Conservation (phyloP, 2,113 vertebrate genomes). For the Lagopus leucura region DNA sequence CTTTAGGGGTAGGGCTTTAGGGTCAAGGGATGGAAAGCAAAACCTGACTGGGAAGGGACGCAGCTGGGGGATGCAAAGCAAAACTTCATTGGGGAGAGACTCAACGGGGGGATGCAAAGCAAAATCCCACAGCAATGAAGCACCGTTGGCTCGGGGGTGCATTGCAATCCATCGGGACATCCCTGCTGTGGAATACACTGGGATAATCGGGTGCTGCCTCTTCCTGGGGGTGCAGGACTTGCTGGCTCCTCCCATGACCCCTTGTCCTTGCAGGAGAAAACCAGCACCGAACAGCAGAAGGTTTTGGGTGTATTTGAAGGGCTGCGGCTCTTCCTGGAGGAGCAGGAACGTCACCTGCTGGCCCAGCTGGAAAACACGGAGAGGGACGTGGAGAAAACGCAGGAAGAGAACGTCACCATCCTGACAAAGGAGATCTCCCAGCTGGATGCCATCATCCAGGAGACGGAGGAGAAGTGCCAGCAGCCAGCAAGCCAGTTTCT, state of each 20-base stretch:
- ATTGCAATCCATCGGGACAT: not conserved
- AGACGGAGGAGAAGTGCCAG: slow-evolving; percentile 60
- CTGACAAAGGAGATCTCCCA: slow-evolving; percentile 44
- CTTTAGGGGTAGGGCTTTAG: not conserved
- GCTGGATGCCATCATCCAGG: slow-evolving; percentile 3
- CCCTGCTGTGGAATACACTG: not conserved
- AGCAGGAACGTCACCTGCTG: slow-evolving; percentile 46
- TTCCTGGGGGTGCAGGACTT: not conserved
- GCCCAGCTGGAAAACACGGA: slow-evolving; percentile 54
- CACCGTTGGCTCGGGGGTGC: not conserved
- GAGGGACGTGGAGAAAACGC: not conserved
- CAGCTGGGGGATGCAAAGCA: too few relatives aligned
- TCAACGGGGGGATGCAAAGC: not conserved
- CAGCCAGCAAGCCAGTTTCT: slow-evolving; percentile 48
- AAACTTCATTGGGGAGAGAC: too few relatives aligned
- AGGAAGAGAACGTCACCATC: slow-evolving; percentile 44
- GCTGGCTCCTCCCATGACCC: too few relatives aligned
- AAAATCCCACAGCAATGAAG: not conserved
- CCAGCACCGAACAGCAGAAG: slow-evolving; percentile 1
- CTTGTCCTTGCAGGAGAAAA: not conserved
- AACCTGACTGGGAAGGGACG: too few relatives aligned
- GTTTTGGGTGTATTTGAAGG: slow-evolving; percentile 11
- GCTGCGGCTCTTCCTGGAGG: slow-evolving; percentile 60
- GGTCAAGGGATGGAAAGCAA: too few relatives aligned
- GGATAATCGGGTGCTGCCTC: not conserved